These are phyloP conservation scores for Anoplolepis gracilipes DNA, from an alignment of 1,140 invertebrate genomes.

Conservation along the genomic window DNA sequence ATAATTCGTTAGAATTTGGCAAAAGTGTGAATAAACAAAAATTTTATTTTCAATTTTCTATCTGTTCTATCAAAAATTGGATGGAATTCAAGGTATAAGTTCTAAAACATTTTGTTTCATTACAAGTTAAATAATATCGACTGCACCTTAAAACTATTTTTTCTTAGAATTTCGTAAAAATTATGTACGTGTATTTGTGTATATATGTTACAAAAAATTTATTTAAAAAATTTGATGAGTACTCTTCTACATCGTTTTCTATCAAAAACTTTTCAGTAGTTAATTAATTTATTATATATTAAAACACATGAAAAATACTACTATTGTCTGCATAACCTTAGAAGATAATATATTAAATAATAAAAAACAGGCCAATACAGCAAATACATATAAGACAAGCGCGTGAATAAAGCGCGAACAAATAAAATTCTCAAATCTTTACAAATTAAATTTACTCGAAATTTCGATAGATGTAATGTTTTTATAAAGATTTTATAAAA, in stretches of 20 bases:
- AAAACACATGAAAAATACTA: too few species aligned
- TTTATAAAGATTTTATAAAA: too few species aligned
- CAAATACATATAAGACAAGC: too few species aligned
- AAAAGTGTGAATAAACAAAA: not conserved
- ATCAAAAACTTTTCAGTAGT: not conserved
- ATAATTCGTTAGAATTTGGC: slow-evolving; percentile 27
- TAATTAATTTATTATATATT: not conserved
- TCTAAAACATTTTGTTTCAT: slow-evolving; percentile 6
- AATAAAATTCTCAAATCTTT: too few species aligned
- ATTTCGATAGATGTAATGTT: too few species aligned
- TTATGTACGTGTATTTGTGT: not conserved
- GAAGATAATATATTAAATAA: not conserved
- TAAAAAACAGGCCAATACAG: too few species aligned
- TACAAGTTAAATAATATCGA: slow-evolving; percentile 7
- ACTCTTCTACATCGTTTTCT: not conserved
- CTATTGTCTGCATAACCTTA: not conserved
- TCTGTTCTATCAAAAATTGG: not conserved
- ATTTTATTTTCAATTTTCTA: not conserved
- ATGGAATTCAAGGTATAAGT: slow-evolving; percentile 7
- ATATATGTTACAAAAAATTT: not conserved
- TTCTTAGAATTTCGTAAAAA: not conserved
- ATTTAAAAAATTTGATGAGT: not conserved
- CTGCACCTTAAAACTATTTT: not conserved
- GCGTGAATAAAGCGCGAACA: too few species aligned
- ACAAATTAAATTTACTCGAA: too few species aligned